Evolutionary conservation across 2,113 vertebrate genomes (phyloP).

Genomic region (Epinephelus cyanopodus): DNA sequence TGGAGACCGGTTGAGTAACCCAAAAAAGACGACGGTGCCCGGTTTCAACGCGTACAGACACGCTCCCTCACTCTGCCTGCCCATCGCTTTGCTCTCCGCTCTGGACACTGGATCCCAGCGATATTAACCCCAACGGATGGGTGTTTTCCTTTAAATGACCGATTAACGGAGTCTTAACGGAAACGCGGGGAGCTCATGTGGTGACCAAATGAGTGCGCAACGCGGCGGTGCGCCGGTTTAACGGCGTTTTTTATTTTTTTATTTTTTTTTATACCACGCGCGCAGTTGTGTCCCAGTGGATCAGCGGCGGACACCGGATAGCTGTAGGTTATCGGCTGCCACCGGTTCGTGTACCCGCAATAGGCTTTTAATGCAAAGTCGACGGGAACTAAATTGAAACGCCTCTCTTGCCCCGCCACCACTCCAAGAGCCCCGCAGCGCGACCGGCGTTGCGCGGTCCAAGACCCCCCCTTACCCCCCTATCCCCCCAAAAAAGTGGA

Average conservation of each 20-base stretch:
- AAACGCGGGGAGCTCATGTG: slow-evolving; percentile 53
- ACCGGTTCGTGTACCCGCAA: slow-evolving; percentile 6
- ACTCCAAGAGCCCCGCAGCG: slow-evolving; percentile 32
- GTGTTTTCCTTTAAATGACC: slow-evolving; percentile 32
- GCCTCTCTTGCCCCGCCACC: slow-evolving; percentile 31
- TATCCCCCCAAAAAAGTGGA: slow-evolving; percentile 61
- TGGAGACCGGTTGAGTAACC: slow-evolving; percentile 37
- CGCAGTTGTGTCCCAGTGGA: slow-evolving; percentile 40
- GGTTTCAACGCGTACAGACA: slow-evolving; percentile 19
- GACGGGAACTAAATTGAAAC: slow-evolving; percentile 61
- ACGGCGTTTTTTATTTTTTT: slow-evolving; percentile 51
- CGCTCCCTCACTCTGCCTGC: neutral
- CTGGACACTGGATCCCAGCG: slow-evolving; percentile 9
- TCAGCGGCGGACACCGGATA: slow-evolving; percentile 37
- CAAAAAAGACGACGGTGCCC: slow-evolving; percentile 4
- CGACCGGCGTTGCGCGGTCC: slow-evolving; percentile 8
- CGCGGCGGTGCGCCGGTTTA: slow-evolving; percentile 64
- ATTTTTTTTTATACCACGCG: slow-evolving; percentile 1
- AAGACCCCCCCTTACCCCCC: neutral
- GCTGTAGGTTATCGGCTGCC: slow-evolving; percentile 48
- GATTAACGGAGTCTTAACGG: slow-evolving; percentile 37
- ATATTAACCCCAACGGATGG: neutral
- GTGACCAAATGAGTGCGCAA: slow-evolving; percentile 61
- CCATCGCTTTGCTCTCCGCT: neutral
- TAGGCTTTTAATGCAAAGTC: slow-evolving; percentile 52